Evolutionary conservation across 1,140 invertebrate species (phyloP), one percentile per base, ranked within the genome.

Genomic region (Drosophila ohnishii): DNA sequence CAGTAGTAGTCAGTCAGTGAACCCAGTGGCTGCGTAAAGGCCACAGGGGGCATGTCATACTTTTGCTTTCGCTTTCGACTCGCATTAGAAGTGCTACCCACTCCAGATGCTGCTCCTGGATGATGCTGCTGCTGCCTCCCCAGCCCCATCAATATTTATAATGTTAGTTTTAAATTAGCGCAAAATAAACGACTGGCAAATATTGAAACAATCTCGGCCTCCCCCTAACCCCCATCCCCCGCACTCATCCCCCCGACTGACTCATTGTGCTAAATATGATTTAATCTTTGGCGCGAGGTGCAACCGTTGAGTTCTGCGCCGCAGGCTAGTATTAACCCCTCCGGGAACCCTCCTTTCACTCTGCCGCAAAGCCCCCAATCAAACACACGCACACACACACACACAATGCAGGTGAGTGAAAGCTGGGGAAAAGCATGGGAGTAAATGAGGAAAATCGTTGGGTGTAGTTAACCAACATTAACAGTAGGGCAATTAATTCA

Each of bases 101-200:
- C 50, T 22, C 28, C 32, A 3, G 32, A 34, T 44, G 42, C 50
- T 44, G 42, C 50, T 19, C 5, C 48, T 1, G 19, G 22, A 32
- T 7, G 3, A 32, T 8, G 19, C 25, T 25, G 25, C 25, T 8
- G 7, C 11, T 25, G 58, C 19, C 19, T 19, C 10, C 13, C 4
- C 34, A 13, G 42, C 14, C 22, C 45, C 79, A 77, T 86, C 79
- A 86, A 83, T 86, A 86, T 86, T 86, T 86, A 86, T 86, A 81
- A 87, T 87, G 84, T 86, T 86, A 86, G 83, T 83, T 86, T 86
- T 86, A 86, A 86, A 86, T 86, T 86, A 86, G 83, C 79, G 72
- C 73, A 79, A 87, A 79, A 75, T 75, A 86, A 86, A 86, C 83
- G 80, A 59, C 59, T 77, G 71, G 79, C 66, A 65, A 73, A 78